Percentiles rank a stretch among this genome's conserved stretches.
Evolutionary conservation across 1,140 invertebrate species (phyloP).

Genomic region (Anoplophora glabripennis): DNA sequence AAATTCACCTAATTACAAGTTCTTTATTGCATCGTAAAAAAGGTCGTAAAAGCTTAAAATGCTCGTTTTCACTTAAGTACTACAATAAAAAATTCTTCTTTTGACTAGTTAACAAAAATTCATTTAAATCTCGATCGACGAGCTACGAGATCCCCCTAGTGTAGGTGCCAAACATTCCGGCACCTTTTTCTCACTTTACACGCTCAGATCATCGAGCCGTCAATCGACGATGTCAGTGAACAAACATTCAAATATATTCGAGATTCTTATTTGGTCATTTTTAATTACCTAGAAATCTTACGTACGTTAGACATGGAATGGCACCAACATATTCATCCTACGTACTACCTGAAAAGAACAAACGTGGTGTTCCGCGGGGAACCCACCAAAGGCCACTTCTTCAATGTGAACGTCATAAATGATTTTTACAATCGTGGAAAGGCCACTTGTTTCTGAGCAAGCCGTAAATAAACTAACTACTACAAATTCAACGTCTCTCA

Average conservation of each 20-base stretch:
- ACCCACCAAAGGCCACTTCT: conserved; percentile 1
- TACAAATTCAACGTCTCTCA: not conserved
- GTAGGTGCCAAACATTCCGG: not conserved
- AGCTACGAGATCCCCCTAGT: not conserved
- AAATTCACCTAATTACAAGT: conserved; percentile 5
- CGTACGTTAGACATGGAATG: conserved; percentile 1
- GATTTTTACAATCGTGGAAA: not conserved
- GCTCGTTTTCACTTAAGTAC: not conserved
- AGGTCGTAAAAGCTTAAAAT: not conserved
- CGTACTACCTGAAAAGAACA: not conserved
- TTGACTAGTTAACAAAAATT: conserved; percentile 28
- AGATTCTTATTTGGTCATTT: not conserved
- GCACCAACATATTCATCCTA: not conserved
- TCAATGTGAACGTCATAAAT: not conserved
- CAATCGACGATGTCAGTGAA: not conserved
- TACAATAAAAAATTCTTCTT: conserved; percentile 9
- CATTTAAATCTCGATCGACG: not conserved
- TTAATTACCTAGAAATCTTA: not conserved
- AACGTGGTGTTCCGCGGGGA: not conserved
- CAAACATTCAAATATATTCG: not conserved
- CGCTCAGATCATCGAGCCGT: not conserved
- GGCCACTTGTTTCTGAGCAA: not conserved
- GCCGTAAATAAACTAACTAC: too few species aligned
- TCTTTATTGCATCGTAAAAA: not conserved
- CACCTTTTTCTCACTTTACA: not conserved